Evolutionary conservation across 2,797 vertebrate species (phyloP).

Genomic region (Sylvilagus floridanus): DNA sequence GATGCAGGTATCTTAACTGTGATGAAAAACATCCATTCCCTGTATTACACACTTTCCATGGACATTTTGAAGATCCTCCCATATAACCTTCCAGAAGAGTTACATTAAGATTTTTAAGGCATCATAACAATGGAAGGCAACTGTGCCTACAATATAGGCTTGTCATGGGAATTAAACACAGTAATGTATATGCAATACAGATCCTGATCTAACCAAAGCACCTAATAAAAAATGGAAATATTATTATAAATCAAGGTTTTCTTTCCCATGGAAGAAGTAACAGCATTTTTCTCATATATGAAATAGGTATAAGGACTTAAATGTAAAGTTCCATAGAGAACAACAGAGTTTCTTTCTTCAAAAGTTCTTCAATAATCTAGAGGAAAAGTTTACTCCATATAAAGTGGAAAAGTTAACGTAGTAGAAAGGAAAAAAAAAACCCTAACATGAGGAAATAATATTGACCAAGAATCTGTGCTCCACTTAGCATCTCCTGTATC

Average conservation of each 20-base stretch:
- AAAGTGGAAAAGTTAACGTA: not conserved
- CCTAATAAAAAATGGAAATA: not conserved
- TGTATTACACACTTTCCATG: too few species aligned
- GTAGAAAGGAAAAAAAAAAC: not conserved
- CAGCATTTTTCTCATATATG: not conserved
- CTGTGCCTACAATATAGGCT: not conserved
- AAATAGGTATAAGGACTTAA: not conserved
- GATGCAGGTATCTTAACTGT: too few species aligned
- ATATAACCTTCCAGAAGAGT: not conserved
- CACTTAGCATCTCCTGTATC: not conserved
- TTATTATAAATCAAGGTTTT: not conserved
- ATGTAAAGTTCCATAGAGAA: not conserved
- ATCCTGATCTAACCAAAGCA: not conserved
- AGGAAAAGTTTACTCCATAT: not conserved
- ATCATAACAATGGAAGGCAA: slow-evolving; percentile 15
- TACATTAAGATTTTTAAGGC: not conserved
- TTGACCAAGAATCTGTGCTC: not conserved
- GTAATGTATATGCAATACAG: not conserved
- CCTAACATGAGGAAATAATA: not conserved
- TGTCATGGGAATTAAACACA: not conserved
- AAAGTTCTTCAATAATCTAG: not conserved
- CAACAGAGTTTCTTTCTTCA: not conserved
- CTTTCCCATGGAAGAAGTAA: not conserved
- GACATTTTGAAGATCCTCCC: too few species aligned
- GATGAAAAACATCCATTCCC: too few species aligned